A percentile compares a stretch with the other conserved stretches of the same genome.
Conservation (phyloP, 2,797 vertebrate species). For the Loris lydekkerianus region DNA sequence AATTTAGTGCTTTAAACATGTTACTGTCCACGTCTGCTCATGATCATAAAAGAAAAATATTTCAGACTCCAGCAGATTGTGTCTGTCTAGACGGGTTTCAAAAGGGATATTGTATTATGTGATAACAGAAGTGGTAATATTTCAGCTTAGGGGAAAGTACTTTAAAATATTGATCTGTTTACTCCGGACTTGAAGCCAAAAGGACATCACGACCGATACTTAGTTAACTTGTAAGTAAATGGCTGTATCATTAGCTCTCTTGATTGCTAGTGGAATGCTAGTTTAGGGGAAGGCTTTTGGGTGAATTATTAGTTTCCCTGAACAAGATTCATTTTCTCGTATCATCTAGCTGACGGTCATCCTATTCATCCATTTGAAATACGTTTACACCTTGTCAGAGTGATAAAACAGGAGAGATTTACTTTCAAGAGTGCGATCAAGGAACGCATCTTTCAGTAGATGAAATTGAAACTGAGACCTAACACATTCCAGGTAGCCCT, state of each 20-base stretch:
- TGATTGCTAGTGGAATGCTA: background rate
- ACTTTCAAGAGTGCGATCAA: background rate
- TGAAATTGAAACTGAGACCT: background rate
- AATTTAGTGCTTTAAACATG: background rate
- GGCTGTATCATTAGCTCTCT: background rate
- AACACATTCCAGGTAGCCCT: background rate
- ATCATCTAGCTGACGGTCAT: background rate
- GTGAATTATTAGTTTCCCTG: background rate
- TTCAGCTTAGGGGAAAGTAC: conserved; percentile 49
- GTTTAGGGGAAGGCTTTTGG: background rate
- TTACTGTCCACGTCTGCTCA: conserved; percentile 68
- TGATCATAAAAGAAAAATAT: conserved; percentile 67
- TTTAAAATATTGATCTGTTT: conserved; percentile 60
- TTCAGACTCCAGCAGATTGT: conserved; percentile 57
- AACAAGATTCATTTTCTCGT: background rate
- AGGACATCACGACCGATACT: background rate
- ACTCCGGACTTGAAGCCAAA: conserved; percentile 19
- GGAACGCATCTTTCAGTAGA: background rate
- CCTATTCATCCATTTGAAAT: background rate
- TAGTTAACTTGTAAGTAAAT: background rate
- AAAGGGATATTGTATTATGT: conserved; percentile 69
- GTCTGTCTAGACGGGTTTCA: conserved; percentile 80
- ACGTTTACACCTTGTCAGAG: background rate
- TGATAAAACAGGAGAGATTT: background rate
- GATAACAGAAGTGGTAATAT: conserved; percentile 69